These are phyloP conservation scores for Crotalus helleri DNA, from an alignment of 2,113 vertebrate species.

Conservation along the genomic window DNA sequence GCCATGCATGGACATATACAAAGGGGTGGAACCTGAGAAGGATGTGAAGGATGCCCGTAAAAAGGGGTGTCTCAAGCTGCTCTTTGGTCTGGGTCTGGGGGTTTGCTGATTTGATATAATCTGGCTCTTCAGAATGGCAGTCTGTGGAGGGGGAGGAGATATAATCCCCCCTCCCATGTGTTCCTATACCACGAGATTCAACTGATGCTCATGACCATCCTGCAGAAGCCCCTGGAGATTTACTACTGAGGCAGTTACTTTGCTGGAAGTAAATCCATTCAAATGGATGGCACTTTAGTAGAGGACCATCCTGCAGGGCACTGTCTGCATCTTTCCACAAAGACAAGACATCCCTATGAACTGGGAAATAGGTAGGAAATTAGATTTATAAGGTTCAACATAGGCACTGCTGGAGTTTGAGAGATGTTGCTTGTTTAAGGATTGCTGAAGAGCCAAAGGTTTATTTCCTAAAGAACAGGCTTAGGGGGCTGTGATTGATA, in stretches of 20 bases:
- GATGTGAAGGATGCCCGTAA: background rate
- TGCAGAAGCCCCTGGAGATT: background rate
- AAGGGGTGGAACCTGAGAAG: background rate
- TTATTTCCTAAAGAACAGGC: background rate
- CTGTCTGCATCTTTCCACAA: background rate
- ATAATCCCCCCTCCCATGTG: background rate
- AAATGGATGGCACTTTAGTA: background rate
- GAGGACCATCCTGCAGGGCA: fast-evolving
- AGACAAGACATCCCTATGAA: background rate
- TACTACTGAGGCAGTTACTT: background rate
- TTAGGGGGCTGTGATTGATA: background rate
- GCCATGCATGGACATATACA: background rate
- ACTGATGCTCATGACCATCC: background rate
- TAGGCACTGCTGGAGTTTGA: background rate
- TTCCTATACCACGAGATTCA: background rate
- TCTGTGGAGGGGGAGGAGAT: background rate
- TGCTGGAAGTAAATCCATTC: background rate
- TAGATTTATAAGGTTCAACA: background rate
- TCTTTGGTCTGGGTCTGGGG: background rate
- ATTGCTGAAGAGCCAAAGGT: background rate
- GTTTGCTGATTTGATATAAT: background rate
- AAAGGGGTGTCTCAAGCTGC: background rate
- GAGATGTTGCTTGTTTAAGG: background rate
- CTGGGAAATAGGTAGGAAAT: background rate
- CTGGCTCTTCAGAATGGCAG: background rate